A percentile compares a stretch with the other conserved stretches of the same genome.
These are phyloP conservation scores for Atherinosoma microstoma DNA, from an alignment of 2,797 vertebrate genomes.

Conservation along the genomic window DNA sequence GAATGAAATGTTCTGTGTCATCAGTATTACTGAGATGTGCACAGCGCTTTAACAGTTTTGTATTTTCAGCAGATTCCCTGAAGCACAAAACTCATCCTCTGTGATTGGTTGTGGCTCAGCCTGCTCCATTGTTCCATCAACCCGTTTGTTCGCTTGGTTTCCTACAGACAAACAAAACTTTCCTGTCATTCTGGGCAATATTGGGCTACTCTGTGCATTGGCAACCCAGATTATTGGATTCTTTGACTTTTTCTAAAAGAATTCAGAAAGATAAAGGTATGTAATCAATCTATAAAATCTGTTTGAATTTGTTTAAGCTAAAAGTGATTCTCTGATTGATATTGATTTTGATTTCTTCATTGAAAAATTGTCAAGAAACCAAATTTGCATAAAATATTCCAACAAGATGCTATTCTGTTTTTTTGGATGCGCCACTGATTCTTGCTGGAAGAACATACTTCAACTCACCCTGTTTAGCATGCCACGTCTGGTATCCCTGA, in stretches of 20 bases:
- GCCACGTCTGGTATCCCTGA: background rate
- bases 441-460: background rate
- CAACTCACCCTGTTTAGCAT: background rate
- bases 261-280: conserved; percentile 80
- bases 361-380: background rate
- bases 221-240: conserved; percentile 71
- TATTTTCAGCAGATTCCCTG: conserved; percentile 89
- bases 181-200: conserved; percentile 75
- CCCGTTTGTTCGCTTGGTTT: conserved; percentile 77
- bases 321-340: background rate
- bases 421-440: conserved; percentile 4
- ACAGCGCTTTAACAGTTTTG: conserved; percentile 81
- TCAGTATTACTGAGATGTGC: conserved; percentile 80
- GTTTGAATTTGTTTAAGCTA: background rate
- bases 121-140: conserved; percentile 76
- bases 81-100: conserved; percentile 80
- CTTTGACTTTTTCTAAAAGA: conserved; percentile 61
- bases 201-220: conserved; percentile 74
- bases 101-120: conserved; percentile 80
- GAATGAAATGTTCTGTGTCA: conserved; percentile 83
- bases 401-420: background rate
- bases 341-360: background rate
- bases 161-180: conserved; percentile 82
- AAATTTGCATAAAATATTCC: conserved; percentile 19
- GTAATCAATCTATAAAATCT: conserved; percentile 32